Percentiles rank a stretch among this genome's conserved stretches.
Conservation (phyloP, 1,140 invertebrate genomes). For the Pseudomyrmex cubaensis region DNA sequence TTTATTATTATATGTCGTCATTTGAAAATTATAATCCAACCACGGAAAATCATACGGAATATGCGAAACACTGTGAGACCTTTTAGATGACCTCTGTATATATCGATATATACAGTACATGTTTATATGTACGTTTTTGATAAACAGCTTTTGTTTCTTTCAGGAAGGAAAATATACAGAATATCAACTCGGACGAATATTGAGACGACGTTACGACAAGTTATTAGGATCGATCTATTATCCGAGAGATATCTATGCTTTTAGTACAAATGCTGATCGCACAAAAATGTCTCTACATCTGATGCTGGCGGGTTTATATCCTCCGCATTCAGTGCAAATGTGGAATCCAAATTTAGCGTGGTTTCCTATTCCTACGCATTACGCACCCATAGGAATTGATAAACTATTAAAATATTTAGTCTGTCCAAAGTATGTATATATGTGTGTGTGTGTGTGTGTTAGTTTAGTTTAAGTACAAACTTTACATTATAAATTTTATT, state of each 20-base stretch:
- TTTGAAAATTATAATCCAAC: neutral
- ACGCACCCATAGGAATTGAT: constrained; percentile 69
- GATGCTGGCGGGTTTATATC: constrained; percentile 86
- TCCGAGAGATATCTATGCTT: constrained; percentile 81
- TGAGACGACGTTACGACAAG: constrained; percentile 85
- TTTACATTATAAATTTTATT: neutral
- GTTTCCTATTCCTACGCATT: constrained; percentile 77
- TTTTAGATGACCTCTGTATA: no score
- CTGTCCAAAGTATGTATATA: constrained; percentile 59
- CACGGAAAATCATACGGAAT: neutral
- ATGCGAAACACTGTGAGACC: neutral
- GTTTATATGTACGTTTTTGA: no score
- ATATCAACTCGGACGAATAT: constrained; percentile 85
- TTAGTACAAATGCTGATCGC: constrained; percentile 85
- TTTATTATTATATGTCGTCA: neutral
- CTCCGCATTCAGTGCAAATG: constrained; percentile 81
- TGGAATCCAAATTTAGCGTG: constrained; percentile 84
- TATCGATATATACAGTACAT: no score
- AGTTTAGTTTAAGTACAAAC: neutral
- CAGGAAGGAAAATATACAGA: constrained; percentile 86
- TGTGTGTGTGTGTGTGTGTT: neutral
- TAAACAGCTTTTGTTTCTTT: constrained; percentile 37
- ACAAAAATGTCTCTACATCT: constrained; percentile 87
- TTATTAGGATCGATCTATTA: constrained; percentile 85
- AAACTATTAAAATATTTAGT: constrained; percentile 55